Conservation (phyloP, 2,888 invertebrate genomes). For the Hemicrepidius hirtus region DNA sequence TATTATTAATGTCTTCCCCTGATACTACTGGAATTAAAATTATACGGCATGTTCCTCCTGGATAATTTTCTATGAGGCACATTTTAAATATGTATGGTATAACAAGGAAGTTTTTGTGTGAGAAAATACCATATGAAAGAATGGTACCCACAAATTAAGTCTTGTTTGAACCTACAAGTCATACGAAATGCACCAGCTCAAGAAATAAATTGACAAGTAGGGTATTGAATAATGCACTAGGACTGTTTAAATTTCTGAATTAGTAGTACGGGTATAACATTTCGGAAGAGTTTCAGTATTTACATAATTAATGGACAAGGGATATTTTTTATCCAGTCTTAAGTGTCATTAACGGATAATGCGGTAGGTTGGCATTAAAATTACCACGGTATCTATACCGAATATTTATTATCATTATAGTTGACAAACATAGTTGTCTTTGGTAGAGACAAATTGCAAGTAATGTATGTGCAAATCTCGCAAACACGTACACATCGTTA, state of each 20-base stretch:
- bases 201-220: slow-evolving; percentile 2
- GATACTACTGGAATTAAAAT: background rate
- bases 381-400: too few species aligned
- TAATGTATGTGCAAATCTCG: slow-evolving; percentile 4
- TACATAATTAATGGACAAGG: too few species aligned
- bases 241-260: too few species aligned
- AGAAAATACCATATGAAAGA: slow-evolving; percentile 5
- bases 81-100: background rate
- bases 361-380: too few species aligned
- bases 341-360: background rate
- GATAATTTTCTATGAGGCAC: background rate
- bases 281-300: too few species aligned
- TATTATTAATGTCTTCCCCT: too few species aligned
- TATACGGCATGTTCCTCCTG: background rate
- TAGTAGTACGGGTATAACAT: too few species aligned
- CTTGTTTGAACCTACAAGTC: slow-evolving; percentile 11
- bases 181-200: slow-evolving; percentile 2
- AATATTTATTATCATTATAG: too few species aligned
- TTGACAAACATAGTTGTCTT: background rate
- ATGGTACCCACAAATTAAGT: slow-evolving; percentile 17
- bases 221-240: background rate
- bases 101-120: background rate
- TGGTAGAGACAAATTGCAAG: background rate
- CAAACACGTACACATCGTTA: slow-evolving; percentile 7
- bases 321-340: too few species aligned